Conservation (phyloP, 2,113 vertebrate species). For the Hypanus sabinus region DNA sequence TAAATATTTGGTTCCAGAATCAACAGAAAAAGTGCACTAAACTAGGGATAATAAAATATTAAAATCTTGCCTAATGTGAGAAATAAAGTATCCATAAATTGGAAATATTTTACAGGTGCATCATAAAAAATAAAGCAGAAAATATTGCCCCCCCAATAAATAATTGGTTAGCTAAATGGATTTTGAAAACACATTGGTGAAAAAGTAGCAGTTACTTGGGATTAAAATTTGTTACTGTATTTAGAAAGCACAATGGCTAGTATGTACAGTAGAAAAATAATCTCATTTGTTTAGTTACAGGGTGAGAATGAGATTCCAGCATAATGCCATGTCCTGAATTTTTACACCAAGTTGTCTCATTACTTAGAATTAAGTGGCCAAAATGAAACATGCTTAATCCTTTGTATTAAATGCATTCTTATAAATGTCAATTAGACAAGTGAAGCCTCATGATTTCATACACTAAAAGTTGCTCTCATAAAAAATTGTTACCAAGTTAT, state of each 20-base stretch:
- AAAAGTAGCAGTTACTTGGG: not conserved
- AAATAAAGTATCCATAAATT: not conserved
- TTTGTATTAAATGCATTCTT: not conserved
- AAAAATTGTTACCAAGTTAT: not conserved
- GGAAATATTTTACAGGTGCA: not conserved
- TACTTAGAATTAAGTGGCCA: not conserved
- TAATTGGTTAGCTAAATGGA: too few species aligned
- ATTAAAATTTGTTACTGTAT: not conserved
- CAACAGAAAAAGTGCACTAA: not conserved
- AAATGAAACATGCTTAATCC: not conserved
- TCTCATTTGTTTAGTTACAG: not conserved
- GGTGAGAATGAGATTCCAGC: not conserved
- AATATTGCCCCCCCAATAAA: not conserved
- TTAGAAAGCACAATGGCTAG: not conserved
- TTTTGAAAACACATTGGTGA: not conserved
- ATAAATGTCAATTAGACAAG: not conserved
- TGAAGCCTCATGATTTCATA: not conserved
- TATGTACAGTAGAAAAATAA: not conserved
- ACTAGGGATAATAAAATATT: not conserved
- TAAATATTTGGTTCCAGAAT: not conserved
- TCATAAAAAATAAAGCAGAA: not conserved
- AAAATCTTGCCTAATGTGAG: not conserved
- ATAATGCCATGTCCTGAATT: not conserved
- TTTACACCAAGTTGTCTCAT: not conserved
- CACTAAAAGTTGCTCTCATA: not conserved